phyloP scores from a whole-genome alignment of 2,797 vertebrate genomes.

The Typhlichthys eigenmanni region DNA sequence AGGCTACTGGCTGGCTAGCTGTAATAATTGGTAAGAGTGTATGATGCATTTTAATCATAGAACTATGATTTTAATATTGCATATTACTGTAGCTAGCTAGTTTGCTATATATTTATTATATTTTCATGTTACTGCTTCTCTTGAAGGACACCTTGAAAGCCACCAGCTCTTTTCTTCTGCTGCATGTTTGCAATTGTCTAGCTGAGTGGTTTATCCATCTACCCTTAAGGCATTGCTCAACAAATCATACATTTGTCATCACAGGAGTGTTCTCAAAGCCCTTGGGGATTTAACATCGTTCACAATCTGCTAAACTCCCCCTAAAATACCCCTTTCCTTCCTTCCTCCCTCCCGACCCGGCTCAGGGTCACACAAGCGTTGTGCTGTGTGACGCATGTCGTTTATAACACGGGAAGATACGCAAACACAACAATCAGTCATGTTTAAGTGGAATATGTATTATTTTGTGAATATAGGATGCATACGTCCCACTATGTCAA shows the following conservation, averaged over 20 bases:
- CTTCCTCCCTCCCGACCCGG: slow-evolving; percentile 4
- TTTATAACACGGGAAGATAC: slow-evolving; percentile 37
- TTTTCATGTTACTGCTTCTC: slow-evolving; percentile 9
- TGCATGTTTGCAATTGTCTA: slow-evolving; percentile 39
- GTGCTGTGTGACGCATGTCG: slow-evolving; percentile 48
- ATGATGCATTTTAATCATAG: no score
- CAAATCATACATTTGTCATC: slow-evolving; percentile 64
- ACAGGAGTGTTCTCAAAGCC: slow-evolving; percentile 25
- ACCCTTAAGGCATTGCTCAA: slow-evolving; percentile 50
- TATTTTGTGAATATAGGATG: slow-evolving; percentile 28
- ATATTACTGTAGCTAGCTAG: no score
- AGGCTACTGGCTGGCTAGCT: no score
- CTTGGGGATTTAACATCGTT: slow-evolving; percentile 57
- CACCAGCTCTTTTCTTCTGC: slow-evolving; percentile 49
- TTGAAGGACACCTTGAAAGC: slow-evolving; percentile 58
- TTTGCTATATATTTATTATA: neutral
- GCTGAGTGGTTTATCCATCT: slow-evolving; percentile 50
- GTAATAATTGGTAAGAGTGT: no score
- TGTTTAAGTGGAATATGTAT: slow-evolving; percentile 34
- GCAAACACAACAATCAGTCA: slow-evolving; percentile 53
- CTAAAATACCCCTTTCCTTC: neutral
- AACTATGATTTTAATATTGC: no score
- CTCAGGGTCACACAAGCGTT: slow-evolving; percentile 55
- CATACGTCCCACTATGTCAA: slow-evolving; percentile 21
- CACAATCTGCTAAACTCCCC: slow-evolving; percentile 37